Evolutionary conservation across 2,888 invertebrate species (phyloP).

Genomic region (Eurytoma californica): DNA sequence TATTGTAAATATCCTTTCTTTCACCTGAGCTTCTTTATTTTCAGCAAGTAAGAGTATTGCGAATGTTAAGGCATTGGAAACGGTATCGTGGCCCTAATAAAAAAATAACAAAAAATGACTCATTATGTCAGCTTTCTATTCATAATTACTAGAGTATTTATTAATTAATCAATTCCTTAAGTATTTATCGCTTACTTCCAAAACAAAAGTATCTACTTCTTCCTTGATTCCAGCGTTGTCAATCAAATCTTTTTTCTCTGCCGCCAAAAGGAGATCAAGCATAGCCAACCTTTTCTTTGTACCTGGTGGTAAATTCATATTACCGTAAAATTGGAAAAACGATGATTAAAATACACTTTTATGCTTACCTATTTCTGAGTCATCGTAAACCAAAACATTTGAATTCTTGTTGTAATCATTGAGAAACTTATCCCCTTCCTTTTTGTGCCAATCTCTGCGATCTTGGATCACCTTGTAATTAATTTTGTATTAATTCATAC

Average conservation of each 20-base stretch:
- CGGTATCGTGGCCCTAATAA: constrained; percentile 81
- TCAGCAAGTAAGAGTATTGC: constrained; percentile 77
- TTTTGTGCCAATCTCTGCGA: constrained; percentile 53
- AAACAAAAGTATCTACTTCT: constrained; percentile 70
- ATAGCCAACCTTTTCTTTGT: constrained; percentile 64
- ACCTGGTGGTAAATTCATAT: constrained; percentile 14
- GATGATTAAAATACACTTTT: neutral
- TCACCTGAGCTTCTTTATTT: constrained; percentile 71
- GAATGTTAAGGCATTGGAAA: constrained; percentile 77
- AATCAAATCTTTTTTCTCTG: constrained; percentile 61
- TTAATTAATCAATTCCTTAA: no score
- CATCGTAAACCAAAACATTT: neutral
- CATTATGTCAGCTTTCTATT: no score
- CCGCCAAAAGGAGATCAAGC: constrained; percentile 67
- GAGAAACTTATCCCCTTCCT: constrained; percentile 50
- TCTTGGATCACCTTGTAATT: constrained; percentile 53
- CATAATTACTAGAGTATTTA: no score
- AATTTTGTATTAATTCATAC: no score
- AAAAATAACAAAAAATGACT: constrained; percentile 59
- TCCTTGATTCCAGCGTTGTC: constrained; percentile 67
- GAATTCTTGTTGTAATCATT: constrained; percentile 29
- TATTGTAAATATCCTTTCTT: neutral
- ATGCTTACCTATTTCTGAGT: neutral
- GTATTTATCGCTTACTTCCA: constrained; percentile 59
- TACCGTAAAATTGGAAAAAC: neutral